These are phyloP conservation scores for Ceratotherium simum DNA, from an alignment of 2,113 vertebrate species.

Conservation along the genomic window DNA sequence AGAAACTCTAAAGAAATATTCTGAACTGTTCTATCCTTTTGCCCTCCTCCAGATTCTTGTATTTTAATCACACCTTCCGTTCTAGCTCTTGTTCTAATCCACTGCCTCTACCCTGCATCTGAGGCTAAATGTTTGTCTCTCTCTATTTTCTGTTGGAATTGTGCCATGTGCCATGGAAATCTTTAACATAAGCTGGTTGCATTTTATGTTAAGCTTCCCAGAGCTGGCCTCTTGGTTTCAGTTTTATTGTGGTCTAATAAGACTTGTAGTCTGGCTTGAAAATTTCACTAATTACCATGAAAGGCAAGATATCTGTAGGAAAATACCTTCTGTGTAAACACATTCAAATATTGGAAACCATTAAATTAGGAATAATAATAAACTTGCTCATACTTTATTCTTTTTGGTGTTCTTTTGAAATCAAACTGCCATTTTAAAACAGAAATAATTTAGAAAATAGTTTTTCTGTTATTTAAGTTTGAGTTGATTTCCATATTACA, in stretches of 20 bases:
- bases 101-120: neutral
- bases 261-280: neutral
- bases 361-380: neutral
- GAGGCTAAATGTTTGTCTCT: neutral
- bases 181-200: neutral
- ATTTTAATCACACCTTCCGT: neutral
- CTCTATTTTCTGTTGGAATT: neutral
- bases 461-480: conserved; percentile 40
- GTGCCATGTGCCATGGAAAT: neutral
- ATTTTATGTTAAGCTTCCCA: neutral
- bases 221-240: neutral
- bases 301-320: conserved; percentile 1
- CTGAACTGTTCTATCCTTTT: neutral
- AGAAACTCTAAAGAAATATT: neutral
- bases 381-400: neutral
- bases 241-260: neutral
- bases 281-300: neutral
- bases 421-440: conserved; percentile 25
- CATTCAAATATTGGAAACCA: neutral
- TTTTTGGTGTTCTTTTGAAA: conserved; percentile 20
- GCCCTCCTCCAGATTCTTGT: neutral
- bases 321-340: neutral
- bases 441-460: conserved; percentile 21
- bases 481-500: neutral
- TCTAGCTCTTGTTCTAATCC: neutral